Evolutionary conservation across 2,888 invertebrate genomes (phyloP), one percentile per base, ranked within the genome.

Genomic region (Rhagophthalmus giganteus): DNA sequence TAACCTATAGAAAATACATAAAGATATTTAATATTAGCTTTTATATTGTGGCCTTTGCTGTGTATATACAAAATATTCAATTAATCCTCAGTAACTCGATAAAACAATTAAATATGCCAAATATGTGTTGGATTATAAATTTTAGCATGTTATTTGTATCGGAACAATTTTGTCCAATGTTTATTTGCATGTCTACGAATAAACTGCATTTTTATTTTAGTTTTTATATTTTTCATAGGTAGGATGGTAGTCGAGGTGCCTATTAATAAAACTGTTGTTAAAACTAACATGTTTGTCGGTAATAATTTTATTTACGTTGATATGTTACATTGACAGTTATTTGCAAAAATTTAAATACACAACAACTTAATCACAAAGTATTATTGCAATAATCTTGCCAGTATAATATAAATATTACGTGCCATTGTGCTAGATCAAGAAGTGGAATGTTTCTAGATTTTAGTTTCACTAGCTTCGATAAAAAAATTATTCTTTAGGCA

Each of bases 301-400:
- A 60, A 60, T 60, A 51, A 35, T 39, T 60, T 63, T 64, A 62
- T 60, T 61, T 55, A 61, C 59, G 50, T 59, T 66, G 66, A 65
- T 66, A 66, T 66, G 64, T 66, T 64, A 65, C 56, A 57, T 60
- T 63, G 63, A 66, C 66, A 65, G 59, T 62, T 62, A 64, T 63
- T 62, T 63, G 63, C 63, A 61, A 57, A 59, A 59, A 58, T 55
- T 56, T 41, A 54, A 51, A 51, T 54, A 47, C 46, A 60, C 54
- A 59, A 59, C 55, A 60, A 60, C 45, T 45, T 20, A 58, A 60
- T 61, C 60, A 61, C 60, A 58, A 58, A 51, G 35, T 46, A 55
- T 63, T 63, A 63, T 62, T 64, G 61, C 63, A 62, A 54, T 54
- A 58, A 54, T 50, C 35, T 56, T 60, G 56, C 54, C 52, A 47